Evolutionary conservation across 2,888 invertebrate species (phyloP).

Genomic region (Toxonevra muliebris): DNA sequence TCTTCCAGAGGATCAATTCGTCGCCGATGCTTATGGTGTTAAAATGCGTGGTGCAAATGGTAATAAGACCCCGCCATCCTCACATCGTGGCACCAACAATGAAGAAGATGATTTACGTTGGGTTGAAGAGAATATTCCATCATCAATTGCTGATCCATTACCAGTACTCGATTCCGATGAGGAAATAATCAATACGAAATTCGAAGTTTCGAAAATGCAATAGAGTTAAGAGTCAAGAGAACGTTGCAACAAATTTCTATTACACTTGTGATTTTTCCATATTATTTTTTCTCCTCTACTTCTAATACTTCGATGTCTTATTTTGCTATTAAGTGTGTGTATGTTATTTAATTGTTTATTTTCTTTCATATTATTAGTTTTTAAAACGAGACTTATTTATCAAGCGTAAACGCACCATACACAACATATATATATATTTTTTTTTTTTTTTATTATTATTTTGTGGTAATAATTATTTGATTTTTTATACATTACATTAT

Average conservation of each 20-base stretch:
- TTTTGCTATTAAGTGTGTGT: conserved; percentile 15
- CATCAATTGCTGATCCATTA: conserved; percentile 75
- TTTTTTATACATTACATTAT: no score
- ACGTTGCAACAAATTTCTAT: neutral
- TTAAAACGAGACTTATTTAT: conserved; percentile 37
- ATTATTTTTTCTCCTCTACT: neutral
- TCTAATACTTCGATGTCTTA: conserved; percentile 1
- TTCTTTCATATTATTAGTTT: conserved; percentile 6
- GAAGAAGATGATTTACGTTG: conserved; percentile 85
- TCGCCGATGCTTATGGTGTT: conserved; percentile 86
- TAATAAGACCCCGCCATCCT: conserved; percentile 59
- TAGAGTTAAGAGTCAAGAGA: conserved; percentile 55
- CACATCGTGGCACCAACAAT: conserved; percentile 62
- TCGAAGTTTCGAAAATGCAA: conserved; percentile 91
- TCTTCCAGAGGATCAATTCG: conserved; percentile 76
- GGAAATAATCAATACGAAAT: conserved; percentile 85
- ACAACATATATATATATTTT: conserved; percentile 19
- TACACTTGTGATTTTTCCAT: conserved; percentile 1
- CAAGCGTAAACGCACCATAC: conserved; percentile 31
- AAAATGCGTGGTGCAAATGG: conserved; percentile 73
- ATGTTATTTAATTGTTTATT: conserved; percentile 14
- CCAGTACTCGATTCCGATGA: conserved; percentile 80
- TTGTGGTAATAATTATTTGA: no score
- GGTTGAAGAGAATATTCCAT: conserved; percentile 94
- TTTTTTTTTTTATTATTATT: conserved; percentile 5